Conservation (phyloP, 1,140 invertebrate species). For the Batillaria attramentaria region DNA sequence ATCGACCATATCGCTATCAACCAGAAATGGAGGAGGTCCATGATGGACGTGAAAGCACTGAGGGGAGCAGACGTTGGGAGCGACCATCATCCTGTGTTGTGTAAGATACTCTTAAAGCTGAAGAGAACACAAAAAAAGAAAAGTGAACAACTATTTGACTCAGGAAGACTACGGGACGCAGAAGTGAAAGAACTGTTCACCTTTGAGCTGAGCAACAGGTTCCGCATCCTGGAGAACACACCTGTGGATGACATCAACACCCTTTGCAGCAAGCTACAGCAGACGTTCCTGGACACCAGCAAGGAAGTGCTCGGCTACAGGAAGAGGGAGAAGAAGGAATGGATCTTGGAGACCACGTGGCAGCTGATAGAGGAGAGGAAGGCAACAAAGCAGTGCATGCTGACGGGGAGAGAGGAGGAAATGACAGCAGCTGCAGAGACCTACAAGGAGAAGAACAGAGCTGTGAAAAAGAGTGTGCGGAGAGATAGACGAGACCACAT, state of each 20-base stretch:
- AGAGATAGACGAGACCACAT: neutral
- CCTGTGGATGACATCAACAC: neutral
- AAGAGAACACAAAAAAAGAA: neutral
- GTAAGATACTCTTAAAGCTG: constrained; percentile 10
- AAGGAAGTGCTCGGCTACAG: neutral
- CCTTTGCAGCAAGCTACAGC: neutral
- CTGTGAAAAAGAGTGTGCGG: neutral
- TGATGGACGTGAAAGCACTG: constrained; percentile 16
- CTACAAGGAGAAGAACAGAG: neutral
- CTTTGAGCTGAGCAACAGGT: neutral
- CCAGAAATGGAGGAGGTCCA: constrained; percentile 42
- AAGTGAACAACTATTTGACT: neutral
- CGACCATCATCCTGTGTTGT: neutral
- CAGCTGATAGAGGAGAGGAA: neutral
- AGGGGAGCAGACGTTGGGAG: neutral
- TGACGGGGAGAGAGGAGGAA: neutral
- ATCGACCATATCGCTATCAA: constrained; percentile 48
- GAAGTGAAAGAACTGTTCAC: neutral
- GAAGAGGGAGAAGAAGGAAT: neutral
- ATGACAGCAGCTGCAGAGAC: neutral
- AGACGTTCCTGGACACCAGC: neutral
- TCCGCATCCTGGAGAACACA: neutral
- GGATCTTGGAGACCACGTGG: neutral
- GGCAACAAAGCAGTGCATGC: neutral
- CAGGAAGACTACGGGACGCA: neutral